These are phyloP conservation scores for Drosophila parvula DNA, from an alignment of 1,140 invertebrate species.

Conservation along the genomic window DNA sequence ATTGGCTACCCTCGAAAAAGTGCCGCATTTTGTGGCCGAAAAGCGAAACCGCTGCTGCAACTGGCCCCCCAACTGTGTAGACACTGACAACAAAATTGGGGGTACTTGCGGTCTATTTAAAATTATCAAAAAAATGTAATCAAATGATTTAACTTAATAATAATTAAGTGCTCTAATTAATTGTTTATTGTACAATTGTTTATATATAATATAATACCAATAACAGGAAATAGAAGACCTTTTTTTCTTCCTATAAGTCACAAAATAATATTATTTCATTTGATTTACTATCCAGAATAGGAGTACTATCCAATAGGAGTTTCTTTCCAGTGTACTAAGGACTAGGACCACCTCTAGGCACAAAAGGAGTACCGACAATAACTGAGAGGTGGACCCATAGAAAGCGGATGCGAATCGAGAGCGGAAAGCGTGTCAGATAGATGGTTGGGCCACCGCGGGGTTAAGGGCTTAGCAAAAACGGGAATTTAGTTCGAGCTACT, in stretches of 20 bases:
- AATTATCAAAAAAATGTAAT: not conserved
- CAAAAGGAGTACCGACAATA: slow-evolving; percentile 1
- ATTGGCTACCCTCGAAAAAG: slow-evolving; percentile 24
- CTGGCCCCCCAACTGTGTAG: not conserved
- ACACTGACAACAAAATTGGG: slow-evolving; percentile 6
- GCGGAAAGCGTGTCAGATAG: slow-evolving; percentile 66
- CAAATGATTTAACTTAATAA: too few relatives aligned
- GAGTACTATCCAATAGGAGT: not conserved
- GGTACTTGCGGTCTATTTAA: too few relatives aligned
- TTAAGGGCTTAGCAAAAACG: slow-evolving; percentile 2
- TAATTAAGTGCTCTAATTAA: too few relatives aligned
- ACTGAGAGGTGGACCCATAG: not conserved
- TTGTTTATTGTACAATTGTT: too few relatives aligned
- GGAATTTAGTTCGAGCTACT: slow-evolving; percentile 28
- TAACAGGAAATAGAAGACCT: not conserved
- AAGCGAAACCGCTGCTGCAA: slow-evolving; percentile 57
- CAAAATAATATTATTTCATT: not conserved
- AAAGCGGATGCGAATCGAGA: slow-evolving; percentile 63
- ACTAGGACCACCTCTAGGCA: slow-evolving; percentile 3
- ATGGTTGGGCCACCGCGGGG: not conserved
- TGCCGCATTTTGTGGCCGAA: slow-evolving; percentile 73
- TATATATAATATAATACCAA: too few relatives aligned
- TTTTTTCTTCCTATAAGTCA: not conserved
- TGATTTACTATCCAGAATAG: not conserved
- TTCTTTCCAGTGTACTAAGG: not conserved